Base-by-base conservation (phyloP, 2,888 invertebrate genomes). In the Phymatocera aterrima region DNA sequence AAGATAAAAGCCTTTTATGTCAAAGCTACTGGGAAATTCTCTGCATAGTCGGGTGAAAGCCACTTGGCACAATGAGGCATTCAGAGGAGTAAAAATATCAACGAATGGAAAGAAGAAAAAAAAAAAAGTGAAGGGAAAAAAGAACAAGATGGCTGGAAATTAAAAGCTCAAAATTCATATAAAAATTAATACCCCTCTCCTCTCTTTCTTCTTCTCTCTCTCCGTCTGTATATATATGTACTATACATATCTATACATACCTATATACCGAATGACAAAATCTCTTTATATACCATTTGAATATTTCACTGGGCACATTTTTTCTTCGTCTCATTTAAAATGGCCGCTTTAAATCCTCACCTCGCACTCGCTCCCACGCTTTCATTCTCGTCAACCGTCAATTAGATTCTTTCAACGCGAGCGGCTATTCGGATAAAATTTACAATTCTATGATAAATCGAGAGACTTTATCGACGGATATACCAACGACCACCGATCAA, bases 1-100 rank as follows among this genome's bases (percentile, higher is more conserved):
- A 75, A 75, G 75, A 75, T 75, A 75, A 75, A 57, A 75, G 75
- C 57, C 75, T 75, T 75, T 75, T 75, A 75, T 75, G 75, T 75
- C 75, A 60, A 75, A 75, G 75, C 75, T 75, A 75, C 75, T 57
- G 75, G 75, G 54, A 75, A 75, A 75, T 75, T 75, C 75, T 3
- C 75, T 75, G 75, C 75, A 75, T 57, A 75, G 40, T 57, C 57
- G 75, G 57, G 40, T 75, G 54, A 57, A 75, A 75, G 75, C 75
- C 75, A 75, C 75, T 75, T 75, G 75, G 75, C 57, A 57, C 60
- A 40, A 75, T 75, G 37, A 75, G 75, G 40, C 75, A 75, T 75
- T 75, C 75, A 60, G 40, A 12, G 60, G 24, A 75, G 57, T 75
- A 75, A 75, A 75, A 75, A 75, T 72, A 72, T 72, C 51, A 48